Base-by-base conservation (phyloP, 1,140 invertebrate genomes). In the Caerostris extrusa region DNA sequence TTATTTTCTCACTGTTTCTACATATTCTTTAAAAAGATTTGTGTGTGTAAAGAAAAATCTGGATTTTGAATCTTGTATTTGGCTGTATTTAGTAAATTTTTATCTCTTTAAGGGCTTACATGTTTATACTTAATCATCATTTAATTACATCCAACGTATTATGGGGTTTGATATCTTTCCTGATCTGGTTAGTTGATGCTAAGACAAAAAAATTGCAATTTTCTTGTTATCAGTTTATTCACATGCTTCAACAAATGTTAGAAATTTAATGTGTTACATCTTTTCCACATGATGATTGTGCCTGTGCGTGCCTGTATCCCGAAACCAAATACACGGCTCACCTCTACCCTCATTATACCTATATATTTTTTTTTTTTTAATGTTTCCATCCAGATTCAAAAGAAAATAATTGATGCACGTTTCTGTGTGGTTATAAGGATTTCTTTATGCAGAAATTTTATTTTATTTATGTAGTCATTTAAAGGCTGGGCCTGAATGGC, bases 81-180 rank as follows among this genome's bases (percentile, higher is more conserved):
- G n/a, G 8, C 50, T 50, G 10, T 12, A 34, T 4, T 77, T 12
- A 10, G 6, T 17, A 7, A 7, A 69, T 69, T 69, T 69, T 69
- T 10, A 1, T 2, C 3, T 2, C 7, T 17, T 77, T 77, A 53
- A 53, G 4, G 69, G 34, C 34, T 77, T 77, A 50, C 14, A 4
- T 50, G 34, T 53, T 77, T 50, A n/a, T n/a, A n/a, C n/a, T n/a
- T 77, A 77, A 77, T 77, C 50, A 77, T 12, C 19, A 53, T 50
- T 77, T 77, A 77, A 77, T 77, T 50, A 77, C 50, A 77, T 50
- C 69, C 69, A 77, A 50, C 69, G 69, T 3, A 34, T 71, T 50
- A 71, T 50, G 34, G 69, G 5, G n/a, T 12, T 77, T 12, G 14
- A n/a, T 77, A 77, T 53, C 50, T 77, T 77, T 53, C 34, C n/a